Percentiles rank a stretch among this genome's conserved stretches.
These are phyloP conservation scores for Heterodera carotae DNA, from an alignment of 1,140 invertebrate species.

Conservation along the genomic window DNA sequence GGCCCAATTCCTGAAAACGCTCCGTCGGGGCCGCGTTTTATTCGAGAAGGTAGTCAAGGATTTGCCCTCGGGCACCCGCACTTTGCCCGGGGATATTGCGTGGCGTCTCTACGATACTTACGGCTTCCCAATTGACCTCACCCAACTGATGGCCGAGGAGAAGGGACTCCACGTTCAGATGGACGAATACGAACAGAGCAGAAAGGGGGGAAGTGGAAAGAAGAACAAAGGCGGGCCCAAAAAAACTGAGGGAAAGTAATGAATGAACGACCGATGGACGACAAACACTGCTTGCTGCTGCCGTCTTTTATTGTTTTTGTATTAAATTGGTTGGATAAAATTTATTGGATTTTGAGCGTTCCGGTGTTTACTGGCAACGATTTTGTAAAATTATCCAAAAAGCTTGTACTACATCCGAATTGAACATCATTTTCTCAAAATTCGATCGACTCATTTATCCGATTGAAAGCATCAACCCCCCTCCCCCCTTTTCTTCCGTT, in stretches of 20 bases:
- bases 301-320: too few species aligned
- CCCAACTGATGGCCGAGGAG: slow-evolving; percentile 95
- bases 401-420: too few species aligned
- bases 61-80: slow-evolving; percentile 64
- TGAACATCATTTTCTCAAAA: background rate
- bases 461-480: background rate
- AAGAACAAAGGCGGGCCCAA: too few species aligned
- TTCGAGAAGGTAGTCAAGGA: slow-evolving; percentile 82
- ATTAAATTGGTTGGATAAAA: too few species aligned
- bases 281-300: too few species aligned
- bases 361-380: too few species aligned
- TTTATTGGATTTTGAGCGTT: too few species aligned
- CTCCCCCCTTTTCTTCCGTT: background rate
- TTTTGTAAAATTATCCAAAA: too few species aligned
- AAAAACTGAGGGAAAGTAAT: too few species aligned
- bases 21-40: slow-evolving; percentile 83
- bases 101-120: slow-evolving; percentile 99
- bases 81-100: slow-evolving; percentile 79
- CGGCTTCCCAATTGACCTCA: slow-evolving; percentile 96
- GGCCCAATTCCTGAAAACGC: slow-evolving; percentile 92
- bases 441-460: background rate
- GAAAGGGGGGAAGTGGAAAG: slow-evolving; percentile 65
- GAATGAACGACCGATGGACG: too few species aligned
- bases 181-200: slow-evolving; percentile 84
- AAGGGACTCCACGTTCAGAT: slow-evolving; percentile 85